Percentiles rank a stretch among this genome's conserved stretches.
Conservation (phyloP, 2,888 invertebrate species). For the Eupsilia transversa region DNA sequence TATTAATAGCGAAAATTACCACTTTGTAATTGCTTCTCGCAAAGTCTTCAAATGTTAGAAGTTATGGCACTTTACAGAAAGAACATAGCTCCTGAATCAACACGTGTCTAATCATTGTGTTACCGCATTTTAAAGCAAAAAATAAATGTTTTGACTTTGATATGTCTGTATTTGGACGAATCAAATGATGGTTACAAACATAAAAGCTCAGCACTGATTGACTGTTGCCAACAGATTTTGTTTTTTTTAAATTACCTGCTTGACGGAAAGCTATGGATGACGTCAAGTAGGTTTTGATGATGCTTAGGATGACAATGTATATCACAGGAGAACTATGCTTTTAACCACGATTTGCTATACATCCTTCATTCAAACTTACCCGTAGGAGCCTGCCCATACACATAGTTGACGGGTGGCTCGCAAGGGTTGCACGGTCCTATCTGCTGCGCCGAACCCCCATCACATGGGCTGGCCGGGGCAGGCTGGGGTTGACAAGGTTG, state of each 20-base stretch:
- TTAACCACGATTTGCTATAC: neutral
- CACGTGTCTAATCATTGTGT: too few relatives aligned
- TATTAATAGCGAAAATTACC: neutral
- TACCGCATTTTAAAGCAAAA: too few relatives aligned
- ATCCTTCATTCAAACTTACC: conserved; percentile 69
- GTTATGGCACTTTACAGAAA: neutral
- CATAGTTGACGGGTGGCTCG: conserved; percentile 71
- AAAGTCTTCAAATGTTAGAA: neutral
- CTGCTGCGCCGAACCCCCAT: conserved; percentile 61
- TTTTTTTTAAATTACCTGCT: neutral
- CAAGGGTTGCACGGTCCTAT: conserved; percentile 77
- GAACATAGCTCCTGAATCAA: neutral
- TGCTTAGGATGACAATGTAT: neutral
- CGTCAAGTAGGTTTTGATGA: neutral
- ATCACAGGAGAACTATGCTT: neutral
- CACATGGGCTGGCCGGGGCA: conserved; percentile 45
- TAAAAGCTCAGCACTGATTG: neutral
- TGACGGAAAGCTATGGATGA: neutral
- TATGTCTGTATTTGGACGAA: neutral
- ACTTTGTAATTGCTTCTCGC: neutral
- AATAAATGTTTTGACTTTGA: too few relatives aligned
- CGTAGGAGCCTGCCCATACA: conserved; percentile 78
- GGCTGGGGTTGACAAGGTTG: conserved; percentile 48
- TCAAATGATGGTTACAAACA: neutral
- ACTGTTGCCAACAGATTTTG: neutral